Conservation (phyloP, 2,113 vertebrate genomes). For the Candoia aspera region DNA sequence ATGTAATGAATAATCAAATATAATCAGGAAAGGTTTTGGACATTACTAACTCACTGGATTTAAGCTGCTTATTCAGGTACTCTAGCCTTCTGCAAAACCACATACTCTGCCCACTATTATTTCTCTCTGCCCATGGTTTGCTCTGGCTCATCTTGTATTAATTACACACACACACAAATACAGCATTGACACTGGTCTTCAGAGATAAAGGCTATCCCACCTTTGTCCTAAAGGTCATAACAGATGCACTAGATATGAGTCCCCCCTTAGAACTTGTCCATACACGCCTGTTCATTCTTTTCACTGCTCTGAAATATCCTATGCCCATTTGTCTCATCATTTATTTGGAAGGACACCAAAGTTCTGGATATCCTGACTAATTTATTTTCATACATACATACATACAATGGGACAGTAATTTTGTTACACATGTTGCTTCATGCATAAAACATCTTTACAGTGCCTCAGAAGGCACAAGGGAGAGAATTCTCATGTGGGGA, state of each 20-base stretch:
- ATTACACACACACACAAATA: neutral
- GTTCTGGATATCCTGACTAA: neutral
- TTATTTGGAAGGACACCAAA: slow-evolving; percentile 9
- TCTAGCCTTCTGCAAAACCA: neutral
- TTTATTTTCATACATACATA: neutral
- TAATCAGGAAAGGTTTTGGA: neutral
- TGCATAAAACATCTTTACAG: neutral
- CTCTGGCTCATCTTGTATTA: neutral
- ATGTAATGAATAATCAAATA: neutral
- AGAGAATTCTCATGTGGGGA: neutral
- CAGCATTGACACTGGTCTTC: neutral
- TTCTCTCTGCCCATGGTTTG: neutral
- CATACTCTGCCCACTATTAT: neutral
- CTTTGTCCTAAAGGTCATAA: neutral
- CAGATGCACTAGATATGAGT: neutral
- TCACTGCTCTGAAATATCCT: neutral
- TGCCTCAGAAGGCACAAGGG: neutral
- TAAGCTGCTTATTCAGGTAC: neutral
- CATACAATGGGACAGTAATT: neutral
- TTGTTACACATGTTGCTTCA: neutral
- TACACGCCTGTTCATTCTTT: neutral
- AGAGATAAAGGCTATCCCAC: neutral
- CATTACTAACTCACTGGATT: neutral
- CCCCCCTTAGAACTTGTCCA: neutral
- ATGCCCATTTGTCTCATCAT: neutral